A percentile compares a stretch with the other conserved stretches of the same genome.
These are phyloP conservation scores for Eleginops maclovinus DNA, from an alignment of 2,113 vertebrate genomes.

Conservation along the genomic window DNA sequence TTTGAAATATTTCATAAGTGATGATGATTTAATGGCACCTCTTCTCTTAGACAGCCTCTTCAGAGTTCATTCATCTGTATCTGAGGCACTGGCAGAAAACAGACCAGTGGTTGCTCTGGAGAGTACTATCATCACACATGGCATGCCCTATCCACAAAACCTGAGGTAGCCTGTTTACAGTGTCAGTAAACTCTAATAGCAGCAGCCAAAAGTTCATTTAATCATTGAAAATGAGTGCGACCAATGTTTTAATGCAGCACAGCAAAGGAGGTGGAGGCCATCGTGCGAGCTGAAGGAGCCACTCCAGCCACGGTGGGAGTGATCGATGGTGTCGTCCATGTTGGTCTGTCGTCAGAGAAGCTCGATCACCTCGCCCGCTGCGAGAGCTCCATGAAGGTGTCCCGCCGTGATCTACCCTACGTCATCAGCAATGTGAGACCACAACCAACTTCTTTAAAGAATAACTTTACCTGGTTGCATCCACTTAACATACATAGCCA, in stretches of 20 bases:
- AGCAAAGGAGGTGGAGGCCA: slow-evolving; percentile 88
- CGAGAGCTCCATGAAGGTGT: slow-evolving; percentile 86
- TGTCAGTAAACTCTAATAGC: background rate
- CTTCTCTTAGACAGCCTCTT: slow-evolving; percentile 80
- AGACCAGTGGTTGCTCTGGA: slow-evolving; percentile 90
- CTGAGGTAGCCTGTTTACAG: slow-evolving; percentile 82
- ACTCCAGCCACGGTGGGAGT: slow-evolving; percentile 89
- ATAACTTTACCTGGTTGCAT: no score
- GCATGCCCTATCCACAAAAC: slow-evolving; percentile 92
- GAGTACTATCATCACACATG: slow-evolving; percentile 93
- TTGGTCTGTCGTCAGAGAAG: slow-evolving; percentile 86
- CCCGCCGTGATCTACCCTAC: slow-evolving; percentile 89
- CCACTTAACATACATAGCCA: no score
- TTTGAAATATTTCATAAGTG: no score
- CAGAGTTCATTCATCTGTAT: slow-evolving; percentile 85
- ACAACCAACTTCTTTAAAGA: background rate
- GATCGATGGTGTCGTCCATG: slow-evolving; percentile 84
- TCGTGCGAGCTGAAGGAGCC: slow-evolving; percentile 85
- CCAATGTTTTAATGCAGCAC: slow-evolving; percentile 77
- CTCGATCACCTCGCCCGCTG: slow-evolving; percentile 85
- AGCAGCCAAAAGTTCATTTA: slow-evolving; percentile 1
- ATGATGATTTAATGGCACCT: background rate
- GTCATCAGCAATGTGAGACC: slow-evolving; percentile 86
- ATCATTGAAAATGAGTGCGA: background rate
- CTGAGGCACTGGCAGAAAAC: slow-evolving; percentile 85